phyloP scores from a whole-genome alignment of 2,113 vertebrate genomes.

The Lagenorhynchus albirostris region DNA sequence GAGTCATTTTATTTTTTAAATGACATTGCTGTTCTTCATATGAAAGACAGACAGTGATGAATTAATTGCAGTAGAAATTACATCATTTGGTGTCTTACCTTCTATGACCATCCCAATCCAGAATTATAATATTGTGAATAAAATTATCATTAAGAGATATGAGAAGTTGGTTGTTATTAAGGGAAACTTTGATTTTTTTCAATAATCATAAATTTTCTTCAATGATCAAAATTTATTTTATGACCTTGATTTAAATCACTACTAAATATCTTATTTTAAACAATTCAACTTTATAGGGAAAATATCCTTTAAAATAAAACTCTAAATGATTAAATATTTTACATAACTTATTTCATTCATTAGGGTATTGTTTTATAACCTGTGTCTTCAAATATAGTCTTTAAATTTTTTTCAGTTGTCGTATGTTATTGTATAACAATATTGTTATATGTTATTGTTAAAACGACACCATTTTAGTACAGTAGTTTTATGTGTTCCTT shows the following conservation, averaged over 20 bases:
- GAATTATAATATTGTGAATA: background rate
- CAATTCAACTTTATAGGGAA: conserved; percentile 59
- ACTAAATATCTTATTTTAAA: conserved; percentile 73
- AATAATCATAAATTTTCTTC: background rate
- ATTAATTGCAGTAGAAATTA: background rate
- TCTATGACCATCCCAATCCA: background rate
- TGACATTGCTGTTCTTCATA: background rate
- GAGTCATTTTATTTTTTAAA: background rate
- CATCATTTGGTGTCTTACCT: background rate
- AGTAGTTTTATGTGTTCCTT: background rate
- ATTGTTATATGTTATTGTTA: conserved; percentile 48
- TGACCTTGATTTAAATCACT: conserved; percentile 33
- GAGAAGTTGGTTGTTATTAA: background rate
- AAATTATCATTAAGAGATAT: background rate
- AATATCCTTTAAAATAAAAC: conserved; percentile 47
- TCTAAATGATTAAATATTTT: conserved; percentile 71
- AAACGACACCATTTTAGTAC: background rate
- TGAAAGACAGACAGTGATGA: background rate
- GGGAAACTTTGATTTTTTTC: background rate
- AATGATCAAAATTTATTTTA: conserved; percentile 28
- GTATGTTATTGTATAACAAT: conserved; percentile 60
- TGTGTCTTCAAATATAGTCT: conserved; percentile 70
- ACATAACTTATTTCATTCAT: conserved; percentile 71
- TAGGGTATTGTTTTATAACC: conserved; percentile 59
- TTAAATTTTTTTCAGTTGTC: conserved; percentile 62